A percentile compares a stretch with the other conserved stretches of the same genome.
Conservation (phyloP, 2,113 vertebrate species). For the Spilogale gracilis region DNA sequence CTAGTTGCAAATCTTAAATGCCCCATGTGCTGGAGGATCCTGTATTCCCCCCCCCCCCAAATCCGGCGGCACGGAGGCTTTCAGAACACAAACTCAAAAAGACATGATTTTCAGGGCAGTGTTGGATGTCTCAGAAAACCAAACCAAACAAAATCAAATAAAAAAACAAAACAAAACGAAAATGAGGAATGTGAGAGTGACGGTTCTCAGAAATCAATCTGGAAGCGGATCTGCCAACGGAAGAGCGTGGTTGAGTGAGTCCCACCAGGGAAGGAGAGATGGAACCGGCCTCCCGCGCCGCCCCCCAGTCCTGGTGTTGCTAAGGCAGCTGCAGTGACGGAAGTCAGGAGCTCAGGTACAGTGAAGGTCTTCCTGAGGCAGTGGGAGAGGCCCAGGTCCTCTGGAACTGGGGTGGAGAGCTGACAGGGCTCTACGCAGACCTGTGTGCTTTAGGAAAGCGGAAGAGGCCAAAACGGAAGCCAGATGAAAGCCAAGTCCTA, state of each 20-base stretch:
- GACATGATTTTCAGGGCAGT: conserved; percentile 84
- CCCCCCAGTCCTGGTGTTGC: background rate
- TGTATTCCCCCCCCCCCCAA: conserved; percentile 58
- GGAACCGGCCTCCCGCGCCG: background rate
- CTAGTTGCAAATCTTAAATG: conserved; percentile 90
- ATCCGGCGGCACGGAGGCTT: conserved; percentile 76
- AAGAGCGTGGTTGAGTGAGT: conserved; percentile 30
- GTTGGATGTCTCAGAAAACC: conserved; percentile 74
- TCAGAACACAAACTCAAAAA: conserved; percentile 80
- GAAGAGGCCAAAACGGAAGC: conserved; percentile 25
- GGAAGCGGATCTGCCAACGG: conserved; percentile 66
- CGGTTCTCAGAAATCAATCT: conserved; percentile 68
- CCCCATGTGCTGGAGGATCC: conserved; percentile 82
- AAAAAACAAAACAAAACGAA: conserved; percentile 10
- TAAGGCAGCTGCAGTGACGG: conserved; percentile 80
- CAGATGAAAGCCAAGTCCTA: background rate
- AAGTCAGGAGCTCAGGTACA: conserved; percentile 73
- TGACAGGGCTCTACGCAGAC: background rate
- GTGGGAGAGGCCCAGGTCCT: conserved; percentile 57
- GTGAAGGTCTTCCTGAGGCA: conserved; percentile 78
- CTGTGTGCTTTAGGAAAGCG: conserved; percentile 76
- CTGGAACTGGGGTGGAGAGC: conserved; percentile 33
- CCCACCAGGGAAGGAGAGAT: conserved; percentile 61
- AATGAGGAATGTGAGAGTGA: conserved; percentile 77
- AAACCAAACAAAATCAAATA: background rate